These are phyloP conservation scores for Melanotaenia trifasciata DNA, from an alignment of 2,797 vertebrate genomes.

Conservation along the genomic window DNA sequence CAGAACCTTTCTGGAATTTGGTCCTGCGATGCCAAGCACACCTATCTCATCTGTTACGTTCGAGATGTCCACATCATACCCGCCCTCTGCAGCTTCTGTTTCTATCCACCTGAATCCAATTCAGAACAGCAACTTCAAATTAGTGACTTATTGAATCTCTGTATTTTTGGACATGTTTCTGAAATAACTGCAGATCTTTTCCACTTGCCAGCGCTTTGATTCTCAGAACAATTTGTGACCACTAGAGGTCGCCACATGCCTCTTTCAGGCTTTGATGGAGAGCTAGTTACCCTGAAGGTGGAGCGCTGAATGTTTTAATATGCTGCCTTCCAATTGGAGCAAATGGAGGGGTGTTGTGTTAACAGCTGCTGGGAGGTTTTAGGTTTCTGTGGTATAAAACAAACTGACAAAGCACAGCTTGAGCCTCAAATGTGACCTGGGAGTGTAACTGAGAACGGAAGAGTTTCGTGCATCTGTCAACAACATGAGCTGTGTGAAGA, in stretches of 20 bases:
- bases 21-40: constrained; percentile 92
- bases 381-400: constrained; percentile 41
- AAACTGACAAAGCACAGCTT: constrained; percentile 10
- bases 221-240: constrained; percentile 7
- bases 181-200: neutral
- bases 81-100: constrained; percentile 80
- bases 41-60: constrained; percentile 92
- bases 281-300: constrained; percentile 1
- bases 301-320: constrained; percentile 13
- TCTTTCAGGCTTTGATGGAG: neutral
- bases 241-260: constrained; percentile 45
- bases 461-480: neutral
- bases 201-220: neutral
- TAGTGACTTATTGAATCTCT: neutral
- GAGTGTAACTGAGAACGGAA: neutral
- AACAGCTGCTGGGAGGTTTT: constrained; percentile 62
- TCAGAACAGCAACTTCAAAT: neutral
- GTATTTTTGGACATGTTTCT: neutral
- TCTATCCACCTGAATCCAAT: constrained; percentile 90
- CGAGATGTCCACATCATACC: constrained; percentile 87
- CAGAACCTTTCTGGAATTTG: constrained; percentile 89
- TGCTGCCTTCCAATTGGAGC: constrained; percentile 55
- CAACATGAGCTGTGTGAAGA: neutral
- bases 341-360: constrained; percentile 47
- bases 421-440: neutral